Evolutionary conservation across 2,797 vertebrate species (phyloP).

Genomic region (Enteromius radiatus): DNA sequence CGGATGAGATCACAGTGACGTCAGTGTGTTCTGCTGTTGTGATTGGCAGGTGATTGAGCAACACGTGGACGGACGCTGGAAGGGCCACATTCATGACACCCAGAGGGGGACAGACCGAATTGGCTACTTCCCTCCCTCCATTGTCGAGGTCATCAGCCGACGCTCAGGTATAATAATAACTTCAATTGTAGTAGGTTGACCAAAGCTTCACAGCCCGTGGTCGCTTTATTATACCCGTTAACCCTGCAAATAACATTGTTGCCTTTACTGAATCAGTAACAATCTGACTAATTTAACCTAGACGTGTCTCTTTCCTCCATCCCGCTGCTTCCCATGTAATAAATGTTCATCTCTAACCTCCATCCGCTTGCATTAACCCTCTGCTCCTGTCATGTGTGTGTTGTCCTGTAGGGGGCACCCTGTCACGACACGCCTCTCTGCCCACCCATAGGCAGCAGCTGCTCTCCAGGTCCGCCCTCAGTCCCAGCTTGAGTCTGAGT

Average conservation of each 20-base stretch:
- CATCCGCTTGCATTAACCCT: slow-evolving; percentile 49
- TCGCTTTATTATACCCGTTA: not conserved
- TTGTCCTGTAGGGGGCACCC: slow-evolving; percentile 82
- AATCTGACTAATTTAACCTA: slow-evolving; percentile 6
- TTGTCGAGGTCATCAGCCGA: slow-evolving; percentile 94
- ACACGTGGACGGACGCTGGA: slow-evolving; percentile 93
- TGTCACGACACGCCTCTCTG: slow-evolving; percentile 82
- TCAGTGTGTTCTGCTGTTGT: slow-evolving; percentile 26
- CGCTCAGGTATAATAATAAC: slow-evolving; percentile 76
- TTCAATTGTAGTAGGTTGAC: not conserved
- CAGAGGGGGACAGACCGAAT: slow-evolving; percentile 90
- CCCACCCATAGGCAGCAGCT: slow-evolving; percentile 82
- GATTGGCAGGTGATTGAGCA: slow-evolving; percentile 90
- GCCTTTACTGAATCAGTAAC: slow-evolving; percentile 6
- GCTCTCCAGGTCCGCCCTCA: slow-evolving; percentile 78
- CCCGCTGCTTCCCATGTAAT: slow-evolving; percentile 63
- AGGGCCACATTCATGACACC: slow-evolving; percentile 92
- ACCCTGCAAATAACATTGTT: not conserved
- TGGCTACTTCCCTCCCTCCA: slow-evolving; percentile 93
- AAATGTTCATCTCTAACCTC: slow-evolving; percentile 39
- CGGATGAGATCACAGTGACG: not conserved
- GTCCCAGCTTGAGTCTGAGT: slow-evolving; percentile 71
- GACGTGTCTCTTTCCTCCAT: not conserved
- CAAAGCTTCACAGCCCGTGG: not conserved
- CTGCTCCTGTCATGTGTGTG: slow-evolving; percentile 47